These are phyloP conservation scores for Orientallactaga bullata DNA, from an alignment of 2,113 vertebrate genomes.

Conservation along the genomic window DNA sequence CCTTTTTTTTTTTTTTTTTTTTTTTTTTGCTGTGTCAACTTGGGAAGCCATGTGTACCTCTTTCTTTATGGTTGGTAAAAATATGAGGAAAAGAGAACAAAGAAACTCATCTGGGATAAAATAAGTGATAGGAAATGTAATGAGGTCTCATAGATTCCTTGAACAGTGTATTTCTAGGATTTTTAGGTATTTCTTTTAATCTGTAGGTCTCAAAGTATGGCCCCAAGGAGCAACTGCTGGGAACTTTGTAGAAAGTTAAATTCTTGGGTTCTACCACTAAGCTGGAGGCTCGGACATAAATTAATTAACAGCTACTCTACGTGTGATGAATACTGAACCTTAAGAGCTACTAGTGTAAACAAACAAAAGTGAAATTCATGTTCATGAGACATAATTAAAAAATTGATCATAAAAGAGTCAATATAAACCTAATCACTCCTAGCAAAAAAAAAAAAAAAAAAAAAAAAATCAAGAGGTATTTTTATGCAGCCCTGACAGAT, in stretches of 20 bases:
- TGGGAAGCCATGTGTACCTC: neutral
- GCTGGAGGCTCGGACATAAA: rapidly evolving
- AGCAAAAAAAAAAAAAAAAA: neutral
- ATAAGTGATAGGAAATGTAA: neutral
- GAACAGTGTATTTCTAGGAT: neutral
- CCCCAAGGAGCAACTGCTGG: neutral
- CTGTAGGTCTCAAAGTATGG: neutral
- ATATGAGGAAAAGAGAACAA: too few species aligned
- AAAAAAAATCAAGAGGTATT: neutral
- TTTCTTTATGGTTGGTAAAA: neutral
- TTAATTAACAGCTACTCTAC: neutral
- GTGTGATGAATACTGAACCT: neutral
- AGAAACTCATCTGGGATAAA: neutral
- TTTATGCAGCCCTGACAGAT: neutral
- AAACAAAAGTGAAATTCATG: neutral
- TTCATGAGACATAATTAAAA: neutral
- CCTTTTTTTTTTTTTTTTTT: neutral
- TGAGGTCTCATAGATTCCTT: neutral
- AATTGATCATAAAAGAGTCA: neutral
- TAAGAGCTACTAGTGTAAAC: neutral
- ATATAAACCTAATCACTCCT: neutral
- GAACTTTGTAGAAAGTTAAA: constrained; percentile 3
- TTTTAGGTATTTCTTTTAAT: neutral
- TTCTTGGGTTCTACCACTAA: neutral
- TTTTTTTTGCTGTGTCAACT: neutral